A percentile compares a stretch with the other conserved stretches of the same genome.
phyloP scores from a whole-genome alignment of 2,888 invertebrate species.

The Chymomyza fuscimana region DNA sequence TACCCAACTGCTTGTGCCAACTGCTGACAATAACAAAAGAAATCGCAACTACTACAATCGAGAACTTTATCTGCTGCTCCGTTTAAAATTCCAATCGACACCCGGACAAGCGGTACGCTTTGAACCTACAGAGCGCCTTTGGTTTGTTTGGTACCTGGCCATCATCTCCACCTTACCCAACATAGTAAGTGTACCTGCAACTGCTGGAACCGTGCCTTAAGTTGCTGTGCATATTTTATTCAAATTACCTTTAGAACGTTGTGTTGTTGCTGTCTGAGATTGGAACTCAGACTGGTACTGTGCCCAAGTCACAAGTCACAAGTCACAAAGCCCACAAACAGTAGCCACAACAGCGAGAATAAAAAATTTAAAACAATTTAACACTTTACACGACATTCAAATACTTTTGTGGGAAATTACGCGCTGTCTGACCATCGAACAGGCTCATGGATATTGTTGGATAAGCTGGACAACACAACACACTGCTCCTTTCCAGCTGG shows the following conservation, averaged over 20 bases:
- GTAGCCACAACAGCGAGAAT: constrained; percentile 9
- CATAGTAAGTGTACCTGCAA: constrained; percentile 9
- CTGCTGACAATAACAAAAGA: neutral
- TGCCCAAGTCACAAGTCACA: constrained; percentile 9
- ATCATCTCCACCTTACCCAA: constrained; percentile 3
- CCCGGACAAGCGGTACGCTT: constrained; percentile 61
- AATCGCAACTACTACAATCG: neutral
- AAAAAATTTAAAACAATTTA: constrained; percentile 70
- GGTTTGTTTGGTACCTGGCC: constrained; percentile 3
- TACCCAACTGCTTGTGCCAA: neutral
- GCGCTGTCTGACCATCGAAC: constrained; percentile 9
- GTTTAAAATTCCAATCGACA: constrained; percentile 75
- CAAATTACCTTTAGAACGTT: constrained; percentile 59
- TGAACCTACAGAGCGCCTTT: constrained; percentile 37
- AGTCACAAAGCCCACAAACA: constrained; percentile 17
- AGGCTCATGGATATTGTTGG: neutral
- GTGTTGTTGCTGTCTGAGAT: constrained; percentile 29
- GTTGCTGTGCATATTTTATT: constrained; percentile 66
- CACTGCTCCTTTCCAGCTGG: neutral
- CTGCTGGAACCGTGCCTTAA: constrained; percentile 1
- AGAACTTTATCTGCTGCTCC: constrained; percentile 57
- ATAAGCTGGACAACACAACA: constrained; percentile 9
- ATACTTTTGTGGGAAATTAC: constrained; percentile 72
- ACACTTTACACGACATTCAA: constrained; percentile 74
- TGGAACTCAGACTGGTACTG: constrained; percentile 20